Percentiles rank a stretch among this genome's conserved stretches.
Evolutionary conservation across 2,113 vertebrate genomes (phyloP).

Genomic region (Strix aluco): DNA sequence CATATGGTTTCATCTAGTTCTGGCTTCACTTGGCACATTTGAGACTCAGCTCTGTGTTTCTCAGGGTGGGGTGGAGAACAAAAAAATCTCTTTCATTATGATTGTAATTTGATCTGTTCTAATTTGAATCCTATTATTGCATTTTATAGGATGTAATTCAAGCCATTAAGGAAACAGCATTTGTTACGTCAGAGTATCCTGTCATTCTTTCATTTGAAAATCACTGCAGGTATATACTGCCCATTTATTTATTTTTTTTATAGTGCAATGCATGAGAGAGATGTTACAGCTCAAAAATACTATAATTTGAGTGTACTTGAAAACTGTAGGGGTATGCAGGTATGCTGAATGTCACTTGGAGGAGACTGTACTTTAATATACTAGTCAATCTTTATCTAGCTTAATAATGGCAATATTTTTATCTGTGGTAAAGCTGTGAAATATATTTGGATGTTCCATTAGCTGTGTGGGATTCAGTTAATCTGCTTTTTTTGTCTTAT

Average conservation of each 20-base stretch:
- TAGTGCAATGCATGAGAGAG: neutral
- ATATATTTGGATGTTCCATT: constrained; percentile 12
- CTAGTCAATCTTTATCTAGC: neutral
- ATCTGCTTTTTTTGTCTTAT: neutral
- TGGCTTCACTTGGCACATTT: neutral
- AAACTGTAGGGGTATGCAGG: neutral
- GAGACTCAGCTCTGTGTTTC: neutral
- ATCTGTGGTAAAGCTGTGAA: neutral
- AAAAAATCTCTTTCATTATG: neutral
- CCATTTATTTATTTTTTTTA: neutral
- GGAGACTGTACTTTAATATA: neutral
- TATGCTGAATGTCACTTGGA: neutral
- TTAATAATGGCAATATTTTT: neutral
- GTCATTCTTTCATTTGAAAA: constrained; percentile 99
- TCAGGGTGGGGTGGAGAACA: neutral
- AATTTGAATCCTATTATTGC: constrained; percentile 2
- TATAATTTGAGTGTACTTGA: neutral
- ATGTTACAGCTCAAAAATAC: neutral
- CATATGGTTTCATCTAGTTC: neutral
- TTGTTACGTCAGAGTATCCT: constrained; percentile 93
- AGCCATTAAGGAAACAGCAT: constrained; percentile 97
- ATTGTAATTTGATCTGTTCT: neutral
- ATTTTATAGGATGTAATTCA: constrained; percentile 93
- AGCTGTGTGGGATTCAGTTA: constrained; percentile 3
- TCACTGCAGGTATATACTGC: constrained; percentile 89